Base-by-base conservation (phyloP, 2,888 invertebrate species). In the Clistopyga incitator region DNA sequence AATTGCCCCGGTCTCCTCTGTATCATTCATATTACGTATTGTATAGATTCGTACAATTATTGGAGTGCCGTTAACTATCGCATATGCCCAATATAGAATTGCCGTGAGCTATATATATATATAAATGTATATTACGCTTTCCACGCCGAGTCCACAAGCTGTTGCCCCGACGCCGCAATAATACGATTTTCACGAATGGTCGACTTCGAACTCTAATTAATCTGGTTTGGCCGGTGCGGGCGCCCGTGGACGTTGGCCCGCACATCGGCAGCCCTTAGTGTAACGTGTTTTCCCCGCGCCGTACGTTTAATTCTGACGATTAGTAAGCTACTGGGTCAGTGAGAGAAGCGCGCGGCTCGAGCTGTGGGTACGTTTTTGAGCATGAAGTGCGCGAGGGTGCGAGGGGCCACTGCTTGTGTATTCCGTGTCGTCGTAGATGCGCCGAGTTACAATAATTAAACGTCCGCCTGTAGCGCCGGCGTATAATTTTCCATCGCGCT, bases 171-270 rank as follows among this genome's bases (percentile, higher is more conserved):
- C 85, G 84, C 84, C 84, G 87, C 89, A 91, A 91, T 92, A 91
- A 92, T 91, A 91, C 88, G 89, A 90, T 91, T 91, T 91, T 90
- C 86, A 88, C 90, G 90, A 90, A 90, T 88, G 84, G 88, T 87
- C 88, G 88, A 90, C 90, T 91, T 90, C 90, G 90, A 91, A 91
- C 90, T 91, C 91, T 91, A 92, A 92, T 92, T 92, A 92, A 92
- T 91, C 90, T 90, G 89, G 91, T 90, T 89, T 89, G 86, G 88
- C 87, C 85, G 70, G 84, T 76, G 78, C 79, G 75, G 71, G 80
- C 50, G 67, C 56, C 54, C 71, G 29, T 29, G 45, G 45, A 45
- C 47, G n/a, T 38, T 59, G 25, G 45, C 67, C 38, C 23, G 64
- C 50, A 34, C 23, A 25, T 8, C 10, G 18, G 34, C 65, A 25